Base-by-base conservation (phyloP, 2,888 invertebrate genomes). In the Drosophila ezoana region DNA sequence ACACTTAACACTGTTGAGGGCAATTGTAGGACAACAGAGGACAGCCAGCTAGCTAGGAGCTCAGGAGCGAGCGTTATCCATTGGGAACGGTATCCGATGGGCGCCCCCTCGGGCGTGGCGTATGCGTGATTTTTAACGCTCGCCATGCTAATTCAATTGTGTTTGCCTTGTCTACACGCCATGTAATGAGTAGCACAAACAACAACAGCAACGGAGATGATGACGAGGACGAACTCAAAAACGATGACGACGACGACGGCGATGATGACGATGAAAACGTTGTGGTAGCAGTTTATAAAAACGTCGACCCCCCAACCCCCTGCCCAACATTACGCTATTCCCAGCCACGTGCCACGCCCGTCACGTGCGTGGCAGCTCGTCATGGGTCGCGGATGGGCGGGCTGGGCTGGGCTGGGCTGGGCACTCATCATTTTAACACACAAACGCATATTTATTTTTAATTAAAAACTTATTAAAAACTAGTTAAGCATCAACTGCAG, bases 401-500 rank as follows among this genome's bases (percentile, higher is more conserved):
- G 33, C 2, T 33, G 28, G 23, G 8, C 8, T 16, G 14, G 3
- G 23, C 16, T 16, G 23, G 54, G 56, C n/a, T 5, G 56, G 59
- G 56, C 64, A 72, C 71, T 67, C 88, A 85, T 85, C 70, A 81
- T 88, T 89, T 88, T 79, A 66, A 79, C 81, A 81, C 87, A 79
- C 87, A 89, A 86, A 89, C 87, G 89, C 87, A 86, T 86, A 86
- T 86, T 86, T 86, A 86, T 89, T 86, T 86, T 86, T 86, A 86
- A 86, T 86, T 86, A 86, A 89, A 86, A 86, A 86, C 89, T 86
- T 86, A 87, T 86, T 86, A 86, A 86, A 86, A 86, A 86, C 85
- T 86, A 86, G 85, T 86, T 86, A 89, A 84, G 84, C 85, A 88
- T 88, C 83, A 80, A 83, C 88, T 78, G 87, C 87, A 84, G 87